These are phyloP conservation scores for Phoebastria nigripes DNA, from an alignment of 2,797 vertebrate genomes.

Conservation along the genomic window DNA sequence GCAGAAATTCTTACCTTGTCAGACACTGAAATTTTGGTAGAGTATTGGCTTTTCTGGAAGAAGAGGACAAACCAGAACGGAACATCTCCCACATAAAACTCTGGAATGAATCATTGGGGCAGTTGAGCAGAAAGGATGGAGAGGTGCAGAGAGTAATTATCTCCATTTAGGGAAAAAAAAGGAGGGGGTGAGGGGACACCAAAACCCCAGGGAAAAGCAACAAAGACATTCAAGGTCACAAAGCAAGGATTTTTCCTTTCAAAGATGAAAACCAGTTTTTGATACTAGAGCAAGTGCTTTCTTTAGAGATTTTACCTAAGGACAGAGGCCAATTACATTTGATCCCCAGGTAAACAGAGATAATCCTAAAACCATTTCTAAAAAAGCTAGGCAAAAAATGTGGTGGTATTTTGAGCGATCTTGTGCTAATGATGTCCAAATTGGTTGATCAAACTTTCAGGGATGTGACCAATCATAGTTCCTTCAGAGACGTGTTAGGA, in stretches of 20 bases:
- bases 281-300: neutral
- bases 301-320: neutral
- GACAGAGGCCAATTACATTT: neutral
- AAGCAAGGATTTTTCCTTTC: neutral
- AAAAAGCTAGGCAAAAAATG: neutral
- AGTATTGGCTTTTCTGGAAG: neutral
- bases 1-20: neutral
- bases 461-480: neutral
- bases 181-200: too few relatives aligned
- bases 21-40: neutral
- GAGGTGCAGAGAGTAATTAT: neutral
- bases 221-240: neutral
- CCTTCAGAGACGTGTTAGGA: neutral
- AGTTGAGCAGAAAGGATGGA: neutral
- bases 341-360: neutral
- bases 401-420: neutral
- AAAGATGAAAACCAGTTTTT: neutral
- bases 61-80: neutral
- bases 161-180: neutral
- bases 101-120: neutral
- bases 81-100: neutral
- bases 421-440: neutral
- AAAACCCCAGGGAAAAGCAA: neutral
- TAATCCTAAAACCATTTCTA: neutral
- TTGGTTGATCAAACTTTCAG: neutral